Evolutionary conservation across 2,113 vertebrate species (phyloP).

Genomic region (Anhinga rufa): DNA sequence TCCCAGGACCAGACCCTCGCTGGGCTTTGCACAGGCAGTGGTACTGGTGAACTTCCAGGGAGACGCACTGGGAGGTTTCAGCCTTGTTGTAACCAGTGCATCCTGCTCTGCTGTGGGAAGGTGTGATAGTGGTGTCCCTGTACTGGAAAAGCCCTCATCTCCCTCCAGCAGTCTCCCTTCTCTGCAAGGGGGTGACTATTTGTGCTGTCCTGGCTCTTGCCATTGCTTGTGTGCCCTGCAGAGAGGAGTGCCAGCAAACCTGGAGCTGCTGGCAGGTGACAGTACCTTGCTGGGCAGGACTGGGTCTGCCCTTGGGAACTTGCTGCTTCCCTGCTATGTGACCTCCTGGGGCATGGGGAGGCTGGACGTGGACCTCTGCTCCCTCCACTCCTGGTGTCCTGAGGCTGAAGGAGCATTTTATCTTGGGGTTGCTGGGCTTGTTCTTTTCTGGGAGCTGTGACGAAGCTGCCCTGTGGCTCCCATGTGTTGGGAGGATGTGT

Average conservation of each 20-base stretch:
- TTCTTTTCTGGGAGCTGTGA: not conserved
- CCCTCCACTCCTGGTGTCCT: not conserved
- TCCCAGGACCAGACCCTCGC: not conserved
- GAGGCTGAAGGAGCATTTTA: not conserved
- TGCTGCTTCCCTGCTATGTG: not conserved
- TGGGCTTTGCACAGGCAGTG: not conserved
- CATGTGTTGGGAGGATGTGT: fast-evolving
- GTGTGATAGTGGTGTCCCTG: not conserved
- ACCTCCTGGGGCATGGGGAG: not conserved
- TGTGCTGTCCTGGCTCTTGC: not conserved
- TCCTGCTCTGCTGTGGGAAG: not conserved
- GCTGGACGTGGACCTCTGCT: not conserved
- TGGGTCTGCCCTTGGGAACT: not conserved
- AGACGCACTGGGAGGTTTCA: not conserved
- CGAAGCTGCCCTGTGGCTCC: not conserved
- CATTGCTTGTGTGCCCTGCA: fast-evolving
- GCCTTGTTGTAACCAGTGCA: not conserved
- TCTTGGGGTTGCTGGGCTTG: not conserved
- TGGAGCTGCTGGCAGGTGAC: not conserved
- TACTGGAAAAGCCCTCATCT: not conserved
- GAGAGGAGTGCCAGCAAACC: not conserved
- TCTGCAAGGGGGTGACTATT: not conserved
- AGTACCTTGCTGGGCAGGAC: not conserved
- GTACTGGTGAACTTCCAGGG: not conserved
- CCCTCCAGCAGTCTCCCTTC: not conserved